Percentiles rank a stretch among this genome's conserved stretches.
These are phyloP conservation scores for Abrostola tripartita DNA, from an alignment of 2,888 invertebrate species.

Conservation along the genomic window DNA sequence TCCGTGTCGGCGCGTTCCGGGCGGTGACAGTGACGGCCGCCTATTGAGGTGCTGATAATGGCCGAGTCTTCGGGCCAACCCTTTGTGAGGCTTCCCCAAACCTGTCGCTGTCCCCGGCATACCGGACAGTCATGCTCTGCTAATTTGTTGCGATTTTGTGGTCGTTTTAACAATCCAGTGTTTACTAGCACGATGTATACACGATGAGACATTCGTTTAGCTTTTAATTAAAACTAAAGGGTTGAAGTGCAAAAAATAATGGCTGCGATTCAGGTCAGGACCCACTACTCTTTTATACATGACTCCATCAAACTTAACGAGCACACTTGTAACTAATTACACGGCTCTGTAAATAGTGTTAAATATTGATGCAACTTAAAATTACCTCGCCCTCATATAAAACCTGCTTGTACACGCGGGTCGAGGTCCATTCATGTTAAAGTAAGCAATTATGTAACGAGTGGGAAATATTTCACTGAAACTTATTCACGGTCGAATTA, in stretches of 20 bases:
- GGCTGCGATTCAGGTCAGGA: too few species aligned
- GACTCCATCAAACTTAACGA: background rate
- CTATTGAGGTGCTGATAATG: constrained; percentile 20
- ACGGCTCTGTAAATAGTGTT: background rate
- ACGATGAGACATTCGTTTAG: too few species aligned
- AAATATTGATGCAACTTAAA: background rate
- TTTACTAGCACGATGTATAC: background rate
- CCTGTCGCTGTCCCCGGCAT: background rate
- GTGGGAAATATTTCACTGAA: background rate
- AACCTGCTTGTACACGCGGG: background rate
- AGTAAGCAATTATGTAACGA: constrained; percentile 5
- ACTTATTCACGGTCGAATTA: constrained; percentile 1
- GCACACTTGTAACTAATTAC: background rate
- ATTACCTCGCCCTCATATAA: background rate
- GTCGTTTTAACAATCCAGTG: background rate
- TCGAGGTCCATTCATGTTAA: constrained; percentile 1
- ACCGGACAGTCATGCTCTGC: background rate
- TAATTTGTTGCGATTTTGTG: constrained; percentile 1
- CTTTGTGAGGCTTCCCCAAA: constrained; percentile 16
- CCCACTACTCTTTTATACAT: too few species aligned
- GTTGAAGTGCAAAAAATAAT: too few species aligned
- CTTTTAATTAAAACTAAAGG: too few species aligned
- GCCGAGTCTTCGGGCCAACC: constrained; percentile 11
- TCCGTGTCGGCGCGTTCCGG: constrained; percentile 12
- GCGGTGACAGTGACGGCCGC: constrained; percentile 22